A percentile compares a stretch with the other conserved stretches of the same genome.
Evolutionary conservation across 35 echinoderm and acorn worm species (phyloP).

Genomic region (Lytechinus pictus): DNA sequence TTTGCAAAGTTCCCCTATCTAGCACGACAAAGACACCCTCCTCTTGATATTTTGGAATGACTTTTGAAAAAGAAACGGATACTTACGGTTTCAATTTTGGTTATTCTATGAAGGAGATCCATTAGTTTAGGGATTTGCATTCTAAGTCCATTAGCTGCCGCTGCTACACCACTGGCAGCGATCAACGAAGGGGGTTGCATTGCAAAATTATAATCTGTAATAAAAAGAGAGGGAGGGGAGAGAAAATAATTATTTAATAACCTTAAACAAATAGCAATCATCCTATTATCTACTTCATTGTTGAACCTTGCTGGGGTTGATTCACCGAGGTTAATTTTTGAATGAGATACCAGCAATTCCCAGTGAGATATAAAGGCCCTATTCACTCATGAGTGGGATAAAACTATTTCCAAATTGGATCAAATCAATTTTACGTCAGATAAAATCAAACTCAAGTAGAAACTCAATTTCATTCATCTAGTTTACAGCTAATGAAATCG

Average conservation of each 20-base stretch:
- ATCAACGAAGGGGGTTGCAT: slow-evolving; percentile 47
- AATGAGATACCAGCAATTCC: no score
- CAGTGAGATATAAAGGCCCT: no score
- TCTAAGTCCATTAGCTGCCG: slow-evolving; percentile 22
- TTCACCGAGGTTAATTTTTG: no score
- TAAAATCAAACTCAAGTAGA: no score
- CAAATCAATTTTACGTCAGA: no score
- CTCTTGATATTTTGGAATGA: neutral
- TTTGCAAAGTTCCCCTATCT: neutral
- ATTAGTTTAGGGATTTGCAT: slow-evolving; percentile 45
- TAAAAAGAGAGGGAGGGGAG: neutral
- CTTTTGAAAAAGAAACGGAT: neutral
- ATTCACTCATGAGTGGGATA: no score
- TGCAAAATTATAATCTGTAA: slow-evolving; percentile 45
- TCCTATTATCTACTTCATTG: no score
- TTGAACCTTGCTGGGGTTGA: no score
- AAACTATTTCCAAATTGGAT: no score
- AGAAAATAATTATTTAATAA: neutral
- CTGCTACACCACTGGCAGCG: slow-evolving; percentile 28
- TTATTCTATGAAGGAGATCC: slow-evolving; percentile 32
- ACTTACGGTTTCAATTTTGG: slow-evolving; percentile 52
- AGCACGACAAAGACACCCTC: neutral
- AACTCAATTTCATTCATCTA: no score
- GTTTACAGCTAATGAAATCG: no score
- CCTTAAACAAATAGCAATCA: no score